Base-by-base conservation (phyloP, 2,888 invertebrate genomes). In the Leucophenga maculata region DNA sequence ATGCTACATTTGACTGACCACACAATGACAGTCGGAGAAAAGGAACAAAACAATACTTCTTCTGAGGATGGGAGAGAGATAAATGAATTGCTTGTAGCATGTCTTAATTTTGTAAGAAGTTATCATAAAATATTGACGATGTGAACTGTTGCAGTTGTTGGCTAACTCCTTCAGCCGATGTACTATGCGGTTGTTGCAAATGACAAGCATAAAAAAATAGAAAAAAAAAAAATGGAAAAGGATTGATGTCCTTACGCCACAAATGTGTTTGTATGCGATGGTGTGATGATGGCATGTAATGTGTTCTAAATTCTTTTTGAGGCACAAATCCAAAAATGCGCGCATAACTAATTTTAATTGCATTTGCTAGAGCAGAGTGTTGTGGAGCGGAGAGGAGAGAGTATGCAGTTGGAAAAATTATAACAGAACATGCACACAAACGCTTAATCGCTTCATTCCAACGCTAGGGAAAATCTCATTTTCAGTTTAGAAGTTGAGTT, bases 81-180 rank as follows among this genome's bases (percentile, higher is more conserved):
- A 71, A 60, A 48, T 60, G 66, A 32, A 67, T 73, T 69, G 72
- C 72, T 68, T 60, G 72, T 67, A 65, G 71, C 55, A 66, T 69
- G 59, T 71, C 46, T 73, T 55, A 39, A 68, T 64, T 67, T 55
- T 66, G 69, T 57, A 68, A 65, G 46, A 70, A 69, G 69, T 66
- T 69, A 72, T 69, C 73, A 74, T 73, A 74, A 73, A 76, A 75
- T 77, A 74, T 77, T 76, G 74, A 77, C 75, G 75, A 75, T 83
- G 83, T 77, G 83, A 83, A 83, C 73, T 77, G 72, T 72, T 74
- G 71, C 85, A 84, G 79, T 80, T 84, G 84, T 78, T 76, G 72
- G 13, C 52, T 22, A n/a, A 60, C 18, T 22, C 22, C 52, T n/a
- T 20, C 8, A 22, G 66, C 65, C 71, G 48, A 48, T 52, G 20